Base-by-base conservation (phyloP, 2,888 invertebrate species). In the Hyalella azteca region DNA sequence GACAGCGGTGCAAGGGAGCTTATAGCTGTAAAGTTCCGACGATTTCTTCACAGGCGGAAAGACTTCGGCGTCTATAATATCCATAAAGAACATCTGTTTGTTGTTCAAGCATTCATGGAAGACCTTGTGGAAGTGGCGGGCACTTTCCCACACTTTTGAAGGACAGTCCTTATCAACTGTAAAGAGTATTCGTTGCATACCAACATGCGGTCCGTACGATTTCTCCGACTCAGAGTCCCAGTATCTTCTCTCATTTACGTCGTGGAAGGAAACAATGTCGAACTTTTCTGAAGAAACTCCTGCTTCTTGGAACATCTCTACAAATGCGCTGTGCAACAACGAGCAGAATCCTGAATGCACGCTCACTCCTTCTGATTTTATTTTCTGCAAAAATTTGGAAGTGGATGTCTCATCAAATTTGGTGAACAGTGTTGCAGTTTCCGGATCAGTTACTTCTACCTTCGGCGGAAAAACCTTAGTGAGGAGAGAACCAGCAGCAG, bases 191-290 rank as follows among this genome's bases (percentile, higher is more conserved):
- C 50, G 36, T 15, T 54, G 19, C 11, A 59, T 77, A 5, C 73
- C 49, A 5, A 78, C n/a, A 26, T 77, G 66, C 26, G 79, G 76
- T 3, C 83, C 83, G 2, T 80, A 59, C 9, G 36, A 13, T 15
- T 11, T 36, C 13, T 73, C n/a, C 3, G 78, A n/a, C n/a, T 78
- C 41, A 2, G 40, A 45, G 9, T 26, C 48, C 77, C 75, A 79
- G 60, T 81, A 84, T 5, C 81, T 77, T 19, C 84, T 45, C 39
- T 79, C n/a, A 50, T 84, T 76, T 13, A 78, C 73, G n/a, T n/a
- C 49, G 76, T 84, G 84, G 19, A 49, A 77, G 7, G 66, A 79
- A 26, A 3, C 54, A 29, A 82, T 60, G 22, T 40, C 45, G 29
- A 77, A 79, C 4, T 45, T 29, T 29, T 78, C 60, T 26, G 49